Base-by-base conservation (phyloP, 2,113 vertebrate species). In the Chaenogobius annularis region DNA sequence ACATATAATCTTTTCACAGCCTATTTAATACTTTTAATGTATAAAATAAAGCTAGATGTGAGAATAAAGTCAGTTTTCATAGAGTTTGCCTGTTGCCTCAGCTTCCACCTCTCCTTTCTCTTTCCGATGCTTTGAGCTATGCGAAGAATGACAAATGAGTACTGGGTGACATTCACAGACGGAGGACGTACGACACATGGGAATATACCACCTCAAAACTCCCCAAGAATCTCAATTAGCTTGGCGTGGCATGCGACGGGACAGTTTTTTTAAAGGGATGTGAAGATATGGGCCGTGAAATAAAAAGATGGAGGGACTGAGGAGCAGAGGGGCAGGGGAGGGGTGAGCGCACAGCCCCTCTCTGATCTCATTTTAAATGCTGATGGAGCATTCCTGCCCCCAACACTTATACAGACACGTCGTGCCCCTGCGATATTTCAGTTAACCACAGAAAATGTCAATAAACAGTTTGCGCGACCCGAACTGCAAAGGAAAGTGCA, bases 361-460 rank as follows among this genome's bases (percentile, higher is more conserved):
- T 81, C 86, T 83, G 84, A 85, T 87, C 83, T 77, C 54, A 70
- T 76, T 78, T 81, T 73, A 85, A 81, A 66, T 91, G 85, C 89
- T 93, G 90, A 90, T 81, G 78, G 54, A 59, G 78, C 80, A 82
- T 81, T 79, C 81, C 77, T 80, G 58, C 63, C 68, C n/a, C 26
- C 12, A 59, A 64, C 56, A 66, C 84, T 66, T 70, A 67, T 48
- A 71, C 70, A 71, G 72, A 48, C 72, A 70, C 69, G 74, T 67
- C 44, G 70, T 70, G 65, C 77, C 69, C 55, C 84, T 66, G 66
- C 55, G 83, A 87, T 83, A 86, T 88, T 84, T 83, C 68, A 75
- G 68, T 85, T 85, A 89, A 88, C 88, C 85, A 85, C 84, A 89
- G 79, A 91, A 85, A 91, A 90, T 89, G 74, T 91, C 90, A 90